Percentiles rank a stretch among this genome's conserved stretches.
Conservation (phyloP, 2,113 vertebrate species). For the Uria lomvia region DNA sequence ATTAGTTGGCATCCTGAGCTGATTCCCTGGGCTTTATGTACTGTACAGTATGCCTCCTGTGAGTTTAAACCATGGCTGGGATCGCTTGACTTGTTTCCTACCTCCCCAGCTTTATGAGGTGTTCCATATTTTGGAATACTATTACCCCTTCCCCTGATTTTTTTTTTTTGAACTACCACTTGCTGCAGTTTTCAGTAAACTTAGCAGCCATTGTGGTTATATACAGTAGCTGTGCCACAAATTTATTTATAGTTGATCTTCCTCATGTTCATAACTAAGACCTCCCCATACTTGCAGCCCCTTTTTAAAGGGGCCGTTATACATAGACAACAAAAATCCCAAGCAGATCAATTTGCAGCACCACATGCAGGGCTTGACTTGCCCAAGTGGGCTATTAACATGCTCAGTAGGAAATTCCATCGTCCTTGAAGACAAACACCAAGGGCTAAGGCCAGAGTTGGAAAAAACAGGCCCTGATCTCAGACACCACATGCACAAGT, state of each 20-base stretch:
- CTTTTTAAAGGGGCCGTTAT: not conserved
- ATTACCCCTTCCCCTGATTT: not conserved
- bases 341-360: not conserved
- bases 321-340: not conserved
- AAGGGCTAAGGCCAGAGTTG: not conserved
- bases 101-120: slow-evolving; percentile 54
- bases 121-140: slow-evolving; percentile 49
- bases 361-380: not conserved
- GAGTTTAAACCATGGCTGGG: not conserved
- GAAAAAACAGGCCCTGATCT: not conserved
- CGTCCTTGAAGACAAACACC: not conserved
- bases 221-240: not conserved
- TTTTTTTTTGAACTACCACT: not conserved
- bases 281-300: not conserved
- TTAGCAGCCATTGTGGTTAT: not conserved
- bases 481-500: not conserved
- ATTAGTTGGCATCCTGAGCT: slow-evolving; percentile 49
- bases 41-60: not conserved
- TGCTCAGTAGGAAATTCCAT: not conserved
- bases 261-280: not conserved
- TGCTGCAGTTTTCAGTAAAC: not conserved
- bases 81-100: not conserved
- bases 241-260: not conserved
- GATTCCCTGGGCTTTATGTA: slow-evolving; percentile 27
- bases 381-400: not conserved